phyloP scores from a whole-genome alignment of 2,888 invertebrate genomes.

The Drosophila phalerata region DNA sequence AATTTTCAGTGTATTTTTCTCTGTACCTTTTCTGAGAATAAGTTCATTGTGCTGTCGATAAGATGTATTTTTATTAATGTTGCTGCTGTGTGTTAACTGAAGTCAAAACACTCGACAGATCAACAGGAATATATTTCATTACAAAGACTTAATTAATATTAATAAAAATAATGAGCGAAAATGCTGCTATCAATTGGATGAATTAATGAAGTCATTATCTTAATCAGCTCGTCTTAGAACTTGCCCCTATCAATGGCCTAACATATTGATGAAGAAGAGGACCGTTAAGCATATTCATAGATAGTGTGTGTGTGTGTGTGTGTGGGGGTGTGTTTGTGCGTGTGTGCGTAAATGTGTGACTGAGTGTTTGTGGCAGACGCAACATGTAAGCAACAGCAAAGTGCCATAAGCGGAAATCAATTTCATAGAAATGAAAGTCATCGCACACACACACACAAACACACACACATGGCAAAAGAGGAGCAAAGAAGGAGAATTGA shows the following conservation, averaged over 20 bases:
- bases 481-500: not conserved
- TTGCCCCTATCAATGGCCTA: slow-evolving; percentile 2
- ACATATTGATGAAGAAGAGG: slow-evolving; percentile 15
- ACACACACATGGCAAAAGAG: slow-evolving; percentile 18
- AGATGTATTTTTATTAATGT: not conserved
- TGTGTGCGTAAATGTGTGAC: slow-evolving; percentile 3
- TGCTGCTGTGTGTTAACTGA: not conserved
- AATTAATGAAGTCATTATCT: slow-evolving; percentile 72
- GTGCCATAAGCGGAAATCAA: slow-evolving; percentile 81
- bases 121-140: slow-evolving; percentile 28
- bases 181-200: slow-evolving; percentile 35
- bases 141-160: slow-evolving; percentile 60
- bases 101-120: slow-evolving; percentile 1
- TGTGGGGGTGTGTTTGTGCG: slow-evolving; percentile 11
- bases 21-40: too few relatives aligned
- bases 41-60: too few relatives aligned
- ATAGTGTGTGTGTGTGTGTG: not conserved
- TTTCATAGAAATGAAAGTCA: slow-evolving; percentile 69
- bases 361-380: slow-evolving; percentile 54
- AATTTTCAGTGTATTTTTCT: too few relatives aligned
- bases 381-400: slow-evolving; percentile 73
- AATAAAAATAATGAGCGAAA: slow-evolving; percentile 17
- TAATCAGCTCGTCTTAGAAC: slow-evolving; percentile 50
- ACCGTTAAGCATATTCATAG: slow-evolving; percentile 20
- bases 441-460: slow-evolving; percentile 42